A percentile compares a stretch with the other conserved stretches of the same genome.
Evolutionary conservation across 1,140 invertebrate genomes (phyloP).

Genomic region (Saccostrea cuccullata): DNA sequence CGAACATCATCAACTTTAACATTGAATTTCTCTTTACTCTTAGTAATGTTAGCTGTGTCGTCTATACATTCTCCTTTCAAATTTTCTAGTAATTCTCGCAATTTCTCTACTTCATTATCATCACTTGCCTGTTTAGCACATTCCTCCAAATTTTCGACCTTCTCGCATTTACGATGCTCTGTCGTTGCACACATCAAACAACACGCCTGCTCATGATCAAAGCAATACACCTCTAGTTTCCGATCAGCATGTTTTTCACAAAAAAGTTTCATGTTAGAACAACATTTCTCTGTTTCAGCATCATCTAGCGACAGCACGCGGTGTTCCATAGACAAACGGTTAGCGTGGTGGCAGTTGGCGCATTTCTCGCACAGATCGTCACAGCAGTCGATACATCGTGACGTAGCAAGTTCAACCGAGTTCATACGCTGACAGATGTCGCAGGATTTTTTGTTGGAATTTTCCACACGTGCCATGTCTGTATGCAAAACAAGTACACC

Average conservation of each 20-base stretch:
- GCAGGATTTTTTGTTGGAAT: background rate
- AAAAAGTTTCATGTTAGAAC: background rate
- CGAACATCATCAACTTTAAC: background rate
- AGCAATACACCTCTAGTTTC: conserved; percentile 37
- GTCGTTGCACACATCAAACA: conserved; percentile 36
- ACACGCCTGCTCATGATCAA: conserved; percentile 27
- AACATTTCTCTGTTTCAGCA: background rate
- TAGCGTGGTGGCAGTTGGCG: background rate
- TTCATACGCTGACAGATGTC: conserved; percentile 19
- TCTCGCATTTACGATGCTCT: conserved; percentile 31
- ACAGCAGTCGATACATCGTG: conserved; percentile 21
- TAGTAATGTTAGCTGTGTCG: background rate
- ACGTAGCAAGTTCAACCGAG: conserved; percentile 27
- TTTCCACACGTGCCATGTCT: background rate
- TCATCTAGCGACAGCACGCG: background rate
- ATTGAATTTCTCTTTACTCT: background rate
- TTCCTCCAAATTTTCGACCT: conserved; percentile 30
- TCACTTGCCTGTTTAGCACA: background rate
- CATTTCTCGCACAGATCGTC: conserved; percentile 41
- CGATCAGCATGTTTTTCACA: conserved; percentile 15
- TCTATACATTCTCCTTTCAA: background rate
- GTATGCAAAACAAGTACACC: background rate
- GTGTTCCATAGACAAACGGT: conserved; percentile 25
- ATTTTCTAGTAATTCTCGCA: background rate
- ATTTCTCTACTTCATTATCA: background rate